A percentile compares a stretch with the other conserved stretches of the same genome.
Evolutionary conservation across 2,797 vertebrate species (phyloP).

Genomic region (Silurus lanzhouensis): DNA sequence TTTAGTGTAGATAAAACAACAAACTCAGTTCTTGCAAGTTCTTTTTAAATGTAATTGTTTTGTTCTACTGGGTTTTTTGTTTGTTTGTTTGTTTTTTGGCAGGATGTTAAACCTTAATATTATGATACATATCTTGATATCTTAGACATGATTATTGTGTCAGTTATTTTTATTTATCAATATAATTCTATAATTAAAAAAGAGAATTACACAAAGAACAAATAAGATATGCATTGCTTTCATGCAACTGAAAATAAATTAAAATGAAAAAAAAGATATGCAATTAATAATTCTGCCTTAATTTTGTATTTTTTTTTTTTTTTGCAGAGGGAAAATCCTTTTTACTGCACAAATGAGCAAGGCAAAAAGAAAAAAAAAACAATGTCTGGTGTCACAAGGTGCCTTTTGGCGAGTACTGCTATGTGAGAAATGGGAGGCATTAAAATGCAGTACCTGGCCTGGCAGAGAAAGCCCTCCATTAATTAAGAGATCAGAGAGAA

Average conservation of each 20-base stretch:
- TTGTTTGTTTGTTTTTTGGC: neutral
- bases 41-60: neutral
- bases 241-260: neutral
- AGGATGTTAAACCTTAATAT: neutral
- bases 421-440: conserved; percentile 65
- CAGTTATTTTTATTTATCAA: too few relatives aligned
- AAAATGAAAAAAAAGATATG: neutral
- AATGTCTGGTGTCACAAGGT: neutral
- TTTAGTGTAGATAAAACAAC: neutral
- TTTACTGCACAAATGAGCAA: neutral
- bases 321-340: neutral
- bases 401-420: neutral
- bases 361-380: neutral
- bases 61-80: neutral
- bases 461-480: conserved; percentile 71
- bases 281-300: neutral
- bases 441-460: conserved; percentile 76
- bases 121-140: neutral
- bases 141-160: neutral
- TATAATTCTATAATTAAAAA: too few relatives aligned
- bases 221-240: too few relatives aligned
- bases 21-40: too few relatives aligned
- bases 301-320: neutral
- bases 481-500: conserved; percentile 78
- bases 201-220: too few relatives aligned